Conservation (phyloP, 92 coral and sea anemone species). For the Epizoanthus stellaris region DNA sequence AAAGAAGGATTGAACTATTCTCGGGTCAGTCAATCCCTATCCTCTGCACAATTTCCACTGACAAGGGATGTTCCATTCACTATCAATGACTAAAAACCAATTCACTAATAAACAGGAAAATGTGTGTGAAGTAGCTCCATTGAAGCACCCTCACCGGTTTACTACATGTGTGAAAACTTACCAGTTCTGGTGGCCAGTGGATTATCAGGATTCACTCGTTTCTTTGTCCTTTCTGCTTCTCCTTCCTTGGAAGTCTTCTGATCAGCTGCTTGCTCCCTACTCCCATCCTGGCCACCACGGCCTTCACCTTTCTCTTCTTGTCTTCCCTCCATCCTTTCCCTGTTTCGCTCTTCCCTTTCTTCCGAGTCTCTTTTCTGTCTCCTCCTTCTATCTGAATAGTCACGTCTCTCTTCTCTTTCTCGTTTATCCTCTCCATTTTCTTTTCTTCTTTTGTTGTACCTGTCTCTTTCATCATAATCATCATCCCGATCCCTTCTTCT, state of each 20-base stretch:
- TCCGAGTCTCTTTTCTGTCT: constrained; percentile 40
- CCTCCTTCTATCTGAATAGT: constrained; percentile 47
- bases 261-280: constrained; percentile 10
- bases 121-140: not conserved
- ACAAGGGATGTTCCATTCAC: too few relatives aligned
- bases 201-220: constrained; percentile 55
- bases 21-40: too few relatives aligned
- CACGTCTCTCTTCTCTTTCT: constrained; percentile 40
- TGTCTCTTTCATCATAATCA: not conserved
- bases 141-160: too few relatives aligned
- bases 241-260: not conserved
- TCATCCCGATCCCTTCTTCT: constrained; percentile 47
- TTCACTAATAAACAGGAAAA: too few relatives aligned
- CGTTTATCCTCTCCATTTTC: constrained; percentile 37
- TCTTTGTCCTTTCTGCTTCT: constrained; percentile 36
- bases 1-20: too few relatives aligned
- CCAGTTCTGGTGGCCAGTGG: constrained; percentile 60
- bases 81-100: too few relatives aligned
- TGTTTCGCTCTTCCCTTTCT: constrained; percentile 28
- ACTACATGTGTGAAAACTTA: not conserved
- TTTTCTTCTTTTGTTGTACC: constrained; percentile 43
- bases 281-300: not conserved
- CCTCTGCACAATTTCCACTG: too few relatives aligned
- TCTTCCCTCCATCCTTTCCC: constrained; percentile 27
- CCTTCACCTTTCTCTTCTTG: constrained; percentile 41